Percentiles rank a stretch among this genome's conserved stretches.
Conservation (phyloP, 2,797 vertebrate species). For the Muscicapa striata region DNA sequence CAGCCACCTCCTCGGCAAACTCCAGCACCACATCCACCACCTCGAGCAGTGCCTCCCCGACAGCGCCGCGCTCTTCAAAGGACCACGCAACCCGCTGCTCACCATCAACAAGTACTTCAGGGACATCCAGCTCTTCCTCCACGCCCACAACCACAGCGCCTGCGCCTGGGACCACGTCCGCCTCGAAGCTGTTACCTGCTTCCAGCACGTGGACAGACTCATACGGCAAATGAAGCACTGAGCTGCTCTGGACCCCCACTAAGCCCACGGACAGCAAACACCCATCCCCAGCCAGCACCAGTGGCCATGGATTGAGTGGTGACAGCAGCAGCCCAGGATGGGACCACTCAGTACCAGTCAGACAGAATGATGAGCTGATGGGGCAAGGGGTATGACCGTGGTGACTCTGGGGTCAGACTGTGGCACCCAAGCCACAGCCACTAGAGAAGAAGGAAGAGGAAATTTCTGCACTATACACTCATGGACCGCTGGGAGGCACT, state of each 20-base stretch:
- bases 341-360: not conserved
- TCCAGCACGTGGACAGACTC: not conserved
- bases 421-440: accelerated
- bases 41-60: not conserved
- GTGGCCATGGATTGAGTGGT: accelerated
- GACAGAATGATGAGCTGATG: accelerated
- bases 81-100: not conserved
- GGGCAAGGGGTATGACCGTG: accelerated
- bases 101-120: not conserved
- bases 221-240: not conserved
- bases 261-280: accelerated
- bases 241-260: not conserved
- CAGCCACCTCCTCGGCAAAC: not conserved
- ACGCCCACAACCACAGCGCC: not conserved
- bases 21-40: not conserved
- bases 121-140: not conserved
- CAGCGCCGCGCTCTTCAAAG: accelerated
- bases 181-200: not conserved
- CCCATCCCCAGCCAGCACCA: not conserved
- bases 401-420: accelerated
- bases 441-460: not conserved
- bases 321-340: not conserved
- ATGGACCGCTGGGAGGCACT: accelerated
- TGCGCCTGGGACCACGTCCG: slow-evolving; percentile 5
- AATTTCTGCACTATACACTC: accelerated